Percentiles rank a stretch among this genome's conserved stretches.
Evolutionary conservation across 2,113 vertebrate genomes (phyloP).

Genomic region (Pycnonotus jocosus): DNA sequence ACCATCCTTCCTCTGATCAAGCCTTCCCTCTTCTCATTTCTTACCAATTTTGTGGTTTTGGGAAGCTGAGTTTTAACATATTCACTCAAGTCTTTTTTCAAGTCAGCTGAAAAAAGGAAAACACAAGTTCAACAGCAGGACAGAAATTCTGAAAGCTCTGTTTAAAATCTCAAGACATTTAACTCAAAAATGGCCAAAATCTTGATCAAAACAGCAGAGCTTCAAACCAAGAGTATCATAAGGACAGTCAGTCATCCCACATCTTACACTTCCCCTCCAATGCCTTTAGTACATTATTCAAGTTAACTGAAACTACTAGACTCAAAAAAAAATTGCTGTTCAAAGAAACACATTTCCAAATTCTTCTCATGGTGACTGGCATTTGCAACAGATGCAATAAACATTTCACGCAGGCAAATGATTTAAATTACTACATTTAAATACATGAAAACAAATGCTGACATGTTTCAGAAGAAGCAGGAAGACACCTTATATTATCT

Average conservation of each 20-base stretch:
- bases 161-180: not conserved
- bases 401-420: not conserved
- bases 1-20: slow-evolving; percentile 95
- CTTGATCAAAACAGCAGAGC: not conserved
- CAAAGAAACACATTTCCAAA: not conserved
- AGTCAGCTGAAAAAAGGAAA: slow-evolving; percentile 77
- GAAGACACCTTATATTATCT: not conserved
- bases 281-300: not conserved
- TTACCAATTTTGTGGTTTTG: slow-evolving; percentile 80
- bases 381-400: not conserved
- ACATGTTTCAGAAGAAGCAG: not conserved
- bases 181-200: not conserved
- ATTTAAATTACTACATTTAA: not conserved
- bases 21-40: slow-evolving; percentile 88
- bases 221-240: not conserved
- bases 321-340: not conserved
- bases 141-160: not conserved
- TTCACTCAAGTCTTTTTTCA: slow-evolving; percentile 83
- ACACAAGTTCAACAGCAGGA: not conserved
- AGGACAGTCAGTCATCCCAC: not conserved
- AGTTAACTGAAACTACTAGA: not conserved
- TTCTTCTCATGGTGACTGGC: not conserved
- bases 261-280: not conserved
- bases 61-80: slow-evolving; percentile 80
- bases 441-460: not conserved